Base-by-base conservation (phyloP, 37 sponge, comb jelly and placozoan species). In the Axinella damicornis region DNA sequence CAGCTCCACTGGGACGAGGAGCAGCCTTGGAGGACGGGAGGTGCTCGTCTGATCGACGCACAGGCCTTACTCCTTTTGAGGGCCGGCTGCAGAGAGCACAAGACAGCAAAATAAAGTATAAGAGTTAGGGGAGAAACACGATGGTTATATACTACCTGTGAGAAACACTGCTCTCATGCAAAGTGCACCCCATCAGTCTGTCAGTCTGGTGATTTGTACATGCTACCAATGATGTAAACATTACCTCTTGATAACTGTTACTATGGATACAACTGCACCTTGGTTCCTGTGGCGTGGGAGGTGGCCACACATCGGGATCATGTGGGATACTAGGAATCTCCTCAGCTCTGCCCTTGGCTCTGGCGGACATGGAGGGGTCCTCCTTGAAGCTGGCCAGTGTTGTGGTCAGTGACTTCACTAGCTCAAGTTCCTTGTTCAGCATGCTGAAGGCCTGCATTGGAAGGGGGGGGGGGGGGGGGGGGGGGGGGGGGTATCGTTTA, bases 221-320 rank as follows among this genome's bases (percentile, higher is more conserved):
- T n/a, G n/a, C n/a, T n/a, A n/a, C n/a, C n/a, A n/a, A n/a, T n/a
- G n/a, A n/a, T n/a, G n/a, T n/a, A n/a, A n/a, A n/a, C n/a, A n/a
- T n/a, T n/a, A n/a, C n/a, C n/a, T n/a, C 46, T 9, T 46, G 46
- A 46, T 46, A n/a, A n/a, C n/a, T n/a, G n/a, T n/a, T n/a, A n/a
- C n/a, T n/a, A n/a, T n/a, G n/a, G n/a, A n/a, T n/a, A n/a, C n/a
- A n/a, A n/a, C n/a, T n/a, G n/a, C n/a, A 85, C 79, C 75, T 78
- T 77, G 63, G 79, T 52, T 96, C 97, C 5, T 69, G 71, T 57
- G 97, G 94, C 0, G 92, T 88, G n/a, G 97, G 96, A 19, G 98
- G 92, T 21, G 92, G 92, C 94, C 98, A 93, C 5, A 95, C 91
- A 79, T 93, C 95, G 21, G 92, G 94, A 65, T 94, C 96, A 14